phyloP scores from a whole-genome alignment of 2,113 vertebrate species.

The Synchiropus splendidus region DNA sequence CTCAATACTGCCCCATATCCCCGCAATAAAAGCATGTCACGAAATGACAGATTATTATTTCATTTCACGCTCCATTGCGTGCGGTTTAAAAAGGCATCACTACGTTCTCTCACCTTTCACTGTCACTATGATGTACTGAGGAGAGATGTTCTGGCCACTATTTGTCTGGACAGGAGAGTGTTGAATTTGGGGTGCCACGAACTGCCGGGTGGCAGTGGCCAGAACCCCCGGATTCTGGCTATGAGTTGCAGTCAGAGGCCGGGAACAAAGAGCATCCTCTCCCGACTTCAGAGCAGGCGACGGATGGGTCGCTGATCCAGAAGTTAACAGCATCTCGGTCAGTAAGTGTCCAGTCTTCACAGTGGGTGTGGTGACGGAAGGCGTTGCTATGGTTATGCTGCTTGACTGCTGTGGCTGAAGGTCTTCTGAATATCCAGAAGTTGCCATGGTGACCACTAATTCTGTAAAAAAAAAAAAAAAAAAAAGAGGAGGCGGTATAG shows the following conservation, averaged over 20 bases:
- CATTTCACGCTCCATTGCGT: too few species aligned
- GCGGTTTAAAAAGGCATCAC: too few species aligned
- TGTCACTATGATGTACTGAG: slow-evolving; percentile 86
- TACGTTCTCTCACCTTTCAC: slow-evolving; percentile 86
- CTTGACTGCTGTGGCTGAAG: slow-evolving; percentile 74
- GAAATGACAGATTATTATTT: not conserved
- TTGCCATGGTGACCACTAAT: slow-evolving; percentile 75
- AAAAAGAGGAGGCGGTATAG: too few species aligned
- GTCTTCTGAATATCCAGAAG: slow-evolving; percentile 78
- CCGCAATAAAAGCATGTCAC: not conserved
- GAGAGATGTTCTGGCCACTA: slow-evolving; percentile 60
- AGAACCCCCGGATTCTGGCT: slow-evolving; percentile 63
- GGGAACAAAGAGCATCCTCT: slow-evolving; percentile 48
- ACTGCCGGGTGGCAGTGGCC: slow-evolving; percentile 55
- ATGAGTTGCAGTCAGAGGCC: slow-evolving; percentile 38
- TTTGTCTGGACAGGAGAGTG: slow-evolving; percentile 50
- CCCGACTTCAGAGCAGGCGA: slow-evolving; percentile 37
- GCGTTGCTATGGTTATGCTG: slow-evolving; percentile 60
- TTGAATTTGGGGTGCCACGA: slow-evolving; percentile 54
- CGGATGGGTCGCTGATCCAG: too few species aligned
- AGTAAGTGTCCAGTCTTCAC: slow-evolving; percentile 67
- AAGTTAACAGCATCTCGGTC: slow-evolving; percentile 61
- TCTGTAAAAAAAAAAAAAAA: slow-evolving; percentile 25
- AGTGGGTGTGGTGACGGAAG: slow-evolving; percentile 47
- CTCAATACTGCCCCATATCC: slow-evolving; percentile 3